Evolutionary conservation across 1,140 invertebrate species (phyloP).

Genomic region (Drosophila equinoxialis): DNA sequence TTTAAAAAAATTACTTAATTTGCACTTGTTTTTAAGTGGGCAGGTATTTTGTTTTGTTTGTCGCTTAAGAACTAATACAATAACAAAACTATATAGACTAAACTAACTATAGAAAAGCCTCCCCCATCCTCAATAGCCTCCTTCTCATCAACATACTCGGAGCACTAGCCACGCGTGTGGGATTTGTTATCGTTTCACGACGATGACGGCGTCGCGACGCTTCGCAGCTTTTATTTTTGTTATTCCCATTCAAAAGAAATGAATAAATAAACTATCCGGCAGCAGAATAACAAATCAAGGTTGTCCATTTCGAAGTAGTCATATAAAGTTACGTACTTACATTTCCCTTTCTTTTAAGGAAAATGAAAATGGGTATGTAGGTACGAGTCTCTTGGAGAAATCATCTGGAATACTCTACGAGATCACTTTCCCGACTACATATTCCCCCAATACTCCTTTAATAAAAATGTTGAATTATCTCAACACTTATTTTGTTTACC

Average conservation of each 20-base stretch:
- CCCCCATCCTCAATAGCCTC: neutral
- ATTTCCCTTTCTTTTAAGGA: neutral
- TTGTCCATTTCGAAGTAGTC: constrained; percentile 20
- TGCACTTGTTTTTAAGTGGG: constrained; percentile 28
- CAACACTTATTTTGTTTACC: neutral
- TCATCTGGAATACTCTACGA: too few relatives aligned
- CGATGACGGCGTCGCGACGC: constrained; percentile 17
- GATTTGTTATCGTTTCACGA: constrained; percentile 45
- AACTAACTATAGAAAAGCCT: neutral
- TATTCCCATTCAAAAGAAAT: constrained; percentile 14
- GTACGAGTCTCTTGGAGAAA: too few relatives aligned
- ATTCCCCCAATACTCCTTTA: too few relatives aligned
- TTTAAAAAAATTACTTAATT: constrained; percentile 27
- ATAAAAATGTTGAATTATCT: neutral
- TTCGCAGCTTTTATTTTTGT: constrained; percentile 22
- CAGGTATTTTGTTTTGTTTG: constrained; percentile 46
- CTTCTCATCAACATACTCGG: constrained; percentile 18
- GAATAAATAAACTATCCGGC: constrained; percentile 14
- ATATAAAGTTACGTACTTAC: constrained; percentile 21
- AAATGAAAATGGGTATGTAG: neutral
- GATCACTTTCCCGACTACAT: neutral
- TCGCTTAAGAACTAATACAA: constrained; percentile 26
- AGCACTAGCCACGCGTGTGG: constrained; percentile 34
- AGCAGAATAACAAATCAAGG: constrained; percentile 49
- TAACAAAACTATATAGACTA: constrained; percentile 30